Conservation (phyloP, 2,888 invertebrate species). For the Pterostichus madidus region DNA sequence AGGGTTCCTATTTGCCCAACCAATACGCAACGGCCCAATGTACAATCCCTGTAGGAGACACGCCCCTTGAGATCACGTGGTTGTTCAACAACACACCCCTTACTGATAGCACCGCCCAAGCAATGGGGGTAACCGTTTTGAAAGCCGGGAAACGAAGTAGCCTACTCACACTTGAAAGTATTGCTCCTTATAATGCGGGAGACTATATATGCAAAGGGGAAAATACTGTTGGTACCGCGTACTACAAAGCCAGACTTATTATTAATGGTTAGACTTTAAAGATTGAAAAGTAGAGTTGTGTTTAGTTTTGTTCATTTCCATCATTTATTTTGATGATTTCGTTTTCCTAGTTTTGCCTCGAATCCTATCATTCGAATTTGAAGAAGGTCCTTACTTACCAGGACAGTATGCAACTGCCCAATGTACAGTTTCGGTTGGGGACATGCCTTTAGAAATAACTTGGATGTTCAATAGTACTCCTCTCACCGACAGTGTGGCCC, state of each 20-base stretch:
- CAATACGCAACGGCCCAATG: conserved; percentile 82
- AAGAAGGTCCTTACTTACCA: conserved; percentile 37
- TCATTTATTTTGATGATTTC: too few species aligned
- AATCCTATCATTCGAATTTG: conserved; percentile 8
- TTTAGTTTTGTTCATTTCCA: too few species aligned
- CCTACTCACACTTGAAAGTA: conserved; percentile 84
- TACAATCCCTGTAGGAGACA: conserved; percentile 82
- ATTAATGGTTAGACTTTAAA: conserved; percentile 24
- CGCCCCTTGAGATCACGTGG: conserved; percentile 81
- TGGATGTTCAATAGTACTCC: conserved; percentile 84
- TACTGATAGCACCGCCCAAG: conserved; percentile 68
- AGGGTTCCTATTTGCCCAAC: conserved; percentile 80
- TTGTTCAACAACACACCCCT: conserved; percentile 77
- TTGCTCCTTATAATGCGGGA: conserved; percentile 83
- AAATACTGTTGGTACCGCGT: conserved; percentile 82
- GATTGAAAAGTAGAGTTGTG: too few species aligned
- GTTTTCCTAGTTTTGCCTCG: conserved; percentile 33
- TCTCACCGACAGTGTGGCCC: conserved; percentile 82
- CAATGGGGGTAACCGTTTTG: conserved; percentile 78
- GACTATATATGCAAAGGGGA: conserved; percentile 84
- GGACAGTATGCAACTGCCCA: conserved; percentile 81
- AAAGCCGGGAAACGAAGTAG: conserved; percentile 82
- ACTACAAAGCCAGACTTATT: conserved; percentile 78
- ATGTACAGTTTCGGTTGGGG: conserved; percentile 82
- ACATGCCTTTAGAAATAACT: conserved; percentile 80